Evolutionary conservation across 2,888 invertebrate species (phyloP), one percentile per base, ranked within the genome.

Genomic region (Cyclophora punctaria): DNA sequence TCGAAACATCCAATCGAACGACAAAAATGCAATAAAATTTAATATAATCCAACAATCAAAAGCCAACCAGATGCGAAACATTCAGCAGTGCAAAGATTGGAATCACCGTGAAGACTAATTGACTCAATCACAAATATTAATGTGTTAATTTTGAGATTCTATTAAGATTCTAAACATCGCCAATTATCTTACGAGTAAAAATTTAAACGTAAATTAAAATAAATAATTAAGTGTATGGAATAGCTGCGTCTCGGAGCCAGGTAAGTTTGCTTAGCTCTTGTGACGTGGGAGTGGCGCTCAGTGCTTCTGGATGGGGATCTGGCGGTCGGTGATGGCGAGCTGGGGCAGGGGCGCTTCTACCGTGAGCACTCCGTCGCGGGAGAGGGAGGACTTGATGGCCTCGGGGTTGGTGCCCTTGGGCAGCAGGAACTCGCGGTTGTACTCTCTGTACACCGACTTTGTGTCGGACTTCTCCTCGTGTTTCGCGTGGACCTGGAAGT

Each of bases 401-500:
- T 98, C 98, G 0, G 98, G 98, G 85, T 98, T 97, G 53, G 98
- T 97, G 68, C 98, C 98, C 83, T 97, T 96, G 4, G 98, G 99
- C 79, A 99, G 89, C 79, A 98, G 90, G 91, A 98, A 99, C 89
- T 98, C 98, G 63, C 98, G 93, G 87, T 98, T 98, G 92, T 98
- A 99, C 86, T 99, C 98, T 87, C 98, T 93, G 92, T 97, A 98
- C 57, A 98, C 97, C 44, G 97, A 96, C 89, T 98, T 97, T 75
- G 96, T 96, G 85, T 98, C 97, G 48, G 96, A 93, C 88, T 98
- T 98, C 89, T 99, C 98, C 85, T 99, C 98, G 88, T 99, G 99
- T 86, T 98, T 98, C 57, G 98, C 98, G 78, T 98, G 97, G 48
- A 98, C 97, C 97, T 97, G 87, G 48, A 91, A 89, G 20, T 20